Conservation (phyloP, 2,797 vertebrate species). For the Enteromius anoplus region DNA sequence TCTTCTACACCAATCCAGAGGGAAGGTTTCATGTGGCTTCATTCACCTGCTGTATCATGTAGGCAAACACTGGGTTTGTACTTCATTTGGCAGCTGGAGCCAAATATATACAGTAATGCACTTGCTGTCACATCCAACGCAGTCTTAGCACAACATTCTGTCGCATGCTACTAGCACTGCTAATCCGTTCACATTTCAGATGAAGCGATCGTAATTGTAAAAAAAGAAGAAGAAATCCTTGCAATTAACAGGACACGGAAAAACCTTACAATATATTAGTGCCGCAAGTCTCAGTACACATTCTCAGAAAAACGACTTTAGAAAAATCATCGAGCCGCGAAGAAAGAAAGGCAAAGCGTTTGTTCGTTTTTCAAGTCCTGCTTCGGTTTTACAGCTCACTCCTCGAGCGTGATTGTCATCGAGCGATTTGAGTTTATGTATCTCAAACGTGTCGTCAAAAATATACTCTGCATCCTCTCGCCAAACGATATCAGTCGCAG, state of each 20-base stretch:
- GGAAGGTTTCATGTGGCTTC: constrained; percentile 31
- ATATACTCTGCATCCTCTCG: constrained; percentile 24
- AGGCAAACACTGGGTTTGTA: constrained; percentile 58
- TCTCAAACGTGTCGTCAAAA: constrained; percentile 48
- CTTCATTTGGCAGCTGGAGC: constrained; percentile 73
- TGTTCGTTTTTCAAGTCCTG: constrained; percentile 68
- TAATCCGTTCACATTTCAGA: constrained; percentile 52
- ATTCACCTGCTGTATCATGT: constrained; percentile 49
- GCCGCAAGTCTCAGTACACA: constrained; percentile 56
- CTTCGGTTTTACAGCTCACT: constrained; percentile 56
- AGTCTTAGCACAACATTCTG: constrained; percentile 61
- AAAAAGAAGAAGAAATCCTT: constrained; percentile 60
- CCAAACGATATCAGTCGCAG: constrained; percentile 22
- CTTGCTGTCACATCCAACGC: constrained; percentile 71
- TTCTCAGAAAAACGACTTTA: constrained; percentile 61
- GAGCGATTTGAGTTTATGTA: constrained; percentile 70
- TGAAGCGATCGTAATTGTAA: constrained; percentile 25
- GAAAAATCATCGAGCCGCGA: constrained; percentile 60
- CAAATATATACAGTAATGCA: constrained; percentile 73
- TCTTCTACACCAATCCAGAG: constrained; percentile 35
- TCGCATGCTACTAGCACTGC: constrained; percentile 59
- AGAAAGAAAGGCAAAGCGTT: constrained; percentile 70
- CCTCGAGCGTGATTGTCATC: constrained; percentile 81
- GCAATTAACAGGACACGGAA: constrained; percentile 59
- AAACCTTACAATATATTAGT: constrained; percentile 74